phyloP scores from a whole-genome alignment of 2,888 invertebrate genomes.

The Drosophila paracracens region DNA sequence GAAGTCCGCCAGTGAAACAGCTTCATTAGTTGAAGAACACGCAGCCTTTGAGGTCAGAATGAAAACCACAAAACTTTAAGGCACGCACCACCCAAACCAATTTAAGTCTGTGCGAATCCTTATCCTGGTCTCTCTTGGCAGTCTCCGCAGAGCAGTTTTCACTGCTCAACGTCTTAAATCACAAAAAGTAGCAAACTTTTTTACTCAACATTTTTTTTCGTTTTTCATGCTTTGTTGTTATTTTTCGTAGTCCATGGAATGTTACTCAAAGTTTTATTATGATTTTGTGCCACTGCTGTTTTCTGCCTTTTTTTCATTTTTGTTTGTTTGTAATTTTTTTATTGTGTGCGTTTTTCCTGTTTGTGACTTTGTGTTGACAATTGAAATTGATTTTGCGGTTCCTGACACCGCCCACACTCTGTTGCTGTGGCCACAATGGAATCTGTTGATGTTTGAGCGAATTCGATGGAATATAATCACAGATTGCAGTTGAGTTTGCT shows the following conservation, averaged over 20 bases:
- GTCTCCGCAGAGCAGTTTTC: conserved; percentile 27
- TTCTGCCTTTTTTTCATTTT: conserved; percentile 23
- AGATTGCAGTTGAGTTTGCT: conserved; percentile 42
- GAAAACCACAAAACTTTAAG: conserved; percentile 70
- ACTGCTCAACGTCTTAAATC: conserved; percentile 53
- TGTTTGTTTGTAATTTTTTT: conserved; percentile 61
- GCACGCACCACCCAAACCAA: conserved; percentile 60
- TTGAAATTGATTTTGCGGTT: conserved; percentile 80
- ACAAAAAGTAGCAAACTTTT: conserved; percentile 67
- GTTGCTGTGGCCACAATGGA: conserved; percentile 38
- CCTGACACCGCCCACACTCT: conserved; percentile 28
- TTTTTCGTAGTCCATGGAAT: conserved; percentile 55
- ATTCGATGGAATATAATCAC: conserved; percentile 47
- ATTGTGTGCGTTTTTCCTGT: conserved; percentile 48
- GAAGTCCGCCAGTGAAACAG: conserved; percentile 46
- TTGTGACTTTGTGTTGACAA: conserved; percentile 79
- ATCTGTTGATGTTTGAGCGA: conserved; percentile 46
- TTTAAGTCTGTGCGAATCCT: conserved; percentile 27
- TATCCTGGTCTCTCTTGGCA: conserved; percentile 34
- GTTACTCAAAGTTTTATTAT: conserved; percentile 74
- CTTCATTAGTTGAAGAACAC: conserved; percentile 74
- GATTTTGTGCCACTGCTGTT: conserved; percentile 51
- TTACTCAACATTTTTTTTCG: conserved; percentile 26
- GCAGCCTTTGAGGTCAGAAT: conserved; percentile 42
- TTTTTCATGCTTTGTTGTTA: background rate